Conservation (phyloP, 2,888 invertebrate species). For the Sinodicranocentrus sp. region DNA sequence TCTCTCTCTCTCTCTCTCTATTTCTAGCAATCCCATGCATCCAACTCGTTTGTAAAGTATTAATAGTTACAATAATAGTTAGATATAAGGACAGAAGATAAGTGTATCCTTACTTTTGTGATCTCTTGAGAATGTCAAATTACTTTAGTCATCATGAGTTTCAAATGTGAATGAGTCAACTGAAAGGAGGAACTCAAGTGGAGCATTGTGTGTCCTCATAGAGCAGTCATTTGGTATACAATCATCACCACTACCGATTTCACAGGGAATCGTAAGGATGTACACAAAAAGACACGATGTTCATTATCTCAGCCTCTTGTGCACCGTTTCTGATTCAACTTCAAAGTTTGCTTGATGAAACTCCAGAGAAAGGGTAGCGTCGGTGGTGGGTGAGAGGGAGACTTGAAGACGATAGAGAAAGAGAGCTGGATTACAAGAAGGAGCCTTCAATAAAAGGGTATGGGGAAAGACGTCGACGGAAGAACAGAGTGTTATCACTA, state of each 20-base stretch:
- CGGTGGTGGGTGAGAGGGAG: too few relatives aligned
- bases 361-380: slow-evolving; percentile 2
- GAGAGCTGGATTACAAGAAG: slow-evolving; percentile 29
- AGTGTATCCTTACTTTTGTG: slow-evolving; percentile 58
- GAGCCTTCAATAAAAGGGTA: slow-evolving; percentile 27
- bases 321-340: slow-evolving; percentile 68
- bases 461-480: not conserved
- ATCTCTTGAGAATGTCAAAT: slow-evolving; percentile 66
- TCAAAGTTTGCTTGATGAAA: slow-evolving; percentile 37
- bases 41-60: slow-evolving; percentile 35
- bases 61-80: slow-evolving; percentile 50
- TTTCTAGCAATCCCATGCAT: not conserved
- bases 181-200: slow-evolving; percentile 57
- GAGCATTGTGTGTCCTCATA: slow-evolving; percentile 55
- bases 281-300: slow-evolving; percentile 55
- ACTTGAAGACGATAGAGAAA: not conserved
- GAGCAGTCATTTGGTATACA: slow-evolving; percentile 54
- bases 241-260: slow-evolving; percentile 50
- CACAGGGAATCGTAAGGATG: not conserved
- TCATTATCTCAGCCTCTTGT: slow-evolving; percentile 66
- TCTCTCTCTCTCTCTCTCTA: too few relatives aligned
- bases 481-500: slow-evolving; percentile 30
- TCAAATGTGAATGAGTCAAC: slow-evolving; percentile 62
- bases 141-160: slow-evolving; percentile 63
- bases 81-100: slow-evolving; percentile 45